A percentile compares a stretch with the other conserved stretches of the same genome.
Evolutionary conservation across 2,797 vertebrate species (phyloP).

Genomic region (Sternotherus odoratus): DNA sequence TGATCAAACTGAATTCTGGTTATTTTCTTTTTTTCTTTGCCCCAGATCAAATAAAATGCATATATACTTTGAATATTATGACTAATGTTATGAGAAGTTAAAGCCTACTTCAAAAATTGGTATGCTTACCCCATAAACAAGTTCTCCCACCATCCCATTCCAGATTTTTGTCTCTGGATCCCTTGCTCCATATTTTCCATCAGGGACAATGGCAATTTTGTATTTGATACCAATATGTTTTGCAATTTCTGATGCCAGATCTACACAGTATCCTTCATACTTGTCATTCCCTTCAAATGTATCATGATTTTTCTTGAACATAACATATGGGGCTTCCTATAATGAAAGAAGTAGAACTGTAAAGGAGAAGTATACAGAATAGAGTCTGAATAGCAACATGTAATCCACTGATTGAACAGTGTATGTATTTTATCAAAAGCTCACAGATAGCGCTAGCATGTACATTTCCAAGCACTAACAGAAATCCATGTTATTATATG

Average conservation of each 20-base stretch:
- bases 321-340: conserved; percentile 99
- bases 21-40: conserved; percentile 6
- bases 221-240: conserved; percentile 99
- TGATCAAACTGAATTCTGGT: conserved; percentile 14
- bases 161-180: conserved; percentile 99
- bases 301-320: conserved; percentile 99
- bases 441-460: conserved; percentile 26
- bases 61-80: conserved; percentile 28
- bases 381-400: conserved; percentile 53
- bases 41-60: conserved; percentile 35
- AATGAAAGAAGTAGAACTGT: conserved; percentile 86
- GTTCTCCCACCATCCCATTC: conserved; percentile 99
- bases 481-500: conserved; percentile 30
- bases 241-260: conserved; percentile 98
- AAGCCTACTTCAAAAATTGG: conserved; percentile 74
- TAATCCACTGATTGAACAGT: conserved; percentile 38
- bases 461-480: conserved; percentile 39
- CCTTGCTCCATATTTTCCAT: conserved; percentile 98
- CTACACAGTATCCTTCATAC: conserved; percentile 98
- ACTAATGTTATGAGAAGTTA: conserved; percentile 45
- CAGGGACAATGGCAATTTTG: conserved; percentile 98
- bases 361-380: conserved; percentile 78
- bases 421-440: conserved; percentile 24
- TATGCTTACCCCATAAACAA: conserved; percentile 97
- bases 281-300: conserved; percentile 98